A percentile compares a stretch with the other conserved stretches of the same genome.
Evolutionary conservation across 2,888 invertebrate genomes (phyloP).

Genomic region (Leptopterna dolabrata): DNA sequence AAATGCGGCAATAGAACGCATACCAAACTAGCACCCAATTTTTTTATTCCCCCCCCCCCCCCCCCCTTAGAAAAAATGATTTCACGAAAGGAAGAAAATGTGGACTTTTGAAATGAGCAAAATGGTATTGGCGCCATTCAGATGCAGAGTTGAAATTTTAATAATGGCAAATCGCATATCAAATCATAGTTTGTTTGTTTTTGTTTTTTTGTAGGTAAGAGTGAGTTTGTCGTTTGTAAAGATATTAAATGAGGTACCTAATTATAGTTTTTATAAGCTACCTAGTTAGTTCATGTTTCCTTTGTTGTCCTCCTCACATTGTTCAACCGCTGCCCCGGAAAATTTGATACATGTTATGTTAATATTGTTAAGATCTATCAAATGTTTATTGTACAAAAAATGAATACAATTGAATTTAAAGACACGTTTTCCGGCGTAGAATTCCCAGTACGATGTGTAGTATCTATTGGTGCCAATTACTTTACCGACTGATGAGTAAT

Average conservation of each 20-base stretch:
- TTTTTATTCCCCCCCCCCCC: too few species aligned
- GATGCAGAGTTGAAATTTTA: not conserved
- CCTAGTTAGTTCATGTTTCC: not conserved
- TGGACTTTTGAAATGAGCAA: not conserved
- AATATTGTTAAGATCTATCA: not conserved
- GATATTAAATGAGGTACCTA: not conserved
- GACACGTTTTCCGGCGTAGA: not conserved
- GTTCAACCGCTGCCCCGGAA: not conserved
- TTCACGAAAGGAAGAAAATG: not conserved
- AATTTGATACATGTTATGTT: not conserved
- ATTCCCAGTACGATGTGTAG: constrained; percentile 24
- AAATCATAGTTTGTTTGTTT: not conserved
- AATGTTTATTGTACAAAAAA: not conserved
- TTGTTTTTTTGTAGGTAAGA: not conserved
- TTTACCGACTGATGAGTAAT: constrained; percentile 37
- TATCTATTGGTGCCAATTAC: constrained; percentile 47
- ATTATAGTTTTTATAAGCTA: not conserved
- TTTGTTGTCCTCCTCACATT: not conserved
- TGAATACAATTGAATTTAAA: not conserved
- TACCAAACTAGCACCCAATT: too few species aligned
- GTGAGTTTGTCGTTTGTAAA: not conserved
- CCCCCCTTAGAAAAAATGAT: too few species aligned
- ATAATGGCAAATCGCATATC: not conserved
- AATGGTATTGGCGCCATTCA: not conserved
- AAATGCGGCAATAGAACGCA: too few species aligned